Evolutionary conservation across 1,140 invertebrate species (phyloP).

Genomic region (Hycleus cichorii): DNA sequence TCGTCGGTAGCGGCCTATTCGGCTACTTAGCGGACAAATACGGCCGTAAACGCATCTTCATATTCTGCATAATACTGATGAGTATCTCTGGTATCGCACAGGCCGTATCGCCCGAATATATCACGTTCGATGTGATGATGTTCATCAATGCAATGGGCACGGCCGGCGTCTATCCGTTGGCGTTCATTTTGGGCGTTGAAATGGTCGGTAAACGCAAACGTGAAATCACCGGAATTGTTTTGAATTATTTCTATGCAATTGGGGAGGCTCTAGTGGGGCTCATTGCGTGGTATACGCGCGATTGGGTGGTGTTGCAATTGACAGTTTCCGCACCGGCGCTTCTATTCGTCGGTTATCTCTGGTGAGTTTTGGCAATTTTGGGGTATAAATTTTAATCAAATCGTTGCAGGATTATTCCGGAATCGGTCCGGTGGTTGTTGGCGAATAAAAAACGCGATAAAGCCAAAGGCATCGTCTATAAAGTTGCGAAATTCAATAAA

Average conservation of each 20-base stretch:
- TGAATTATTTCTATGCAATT: conserved; percentile 59
- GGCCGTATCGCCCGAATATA: conserved; percentile 48
- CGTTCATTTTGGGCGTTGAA: conserved; percentile 59
- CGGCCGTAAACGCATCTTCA: conserved; percentile 52
- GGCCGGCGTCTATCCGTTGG: conserved; percentile 53
- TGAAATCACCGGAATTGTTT: conserved; percentile 54
- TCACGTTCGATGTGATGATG: conserved; percentile 48
- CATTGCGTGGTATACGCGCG: conserved; percentile 48
- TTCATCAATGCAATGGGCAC: conserved; percentile 53
- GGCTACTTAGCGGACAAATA: conserved; percentile 53
- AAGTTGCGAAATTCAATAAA: conserved; percentile 48
- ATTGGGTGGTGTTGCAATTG: conserved; percentile 55
- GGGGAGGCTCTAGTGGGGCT: conserved; percentile 54
- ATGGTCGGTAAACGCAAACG: conserved; percentile 56
- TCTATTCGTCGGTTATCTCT: conserved; percentile 50
- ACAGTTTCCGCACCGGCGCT: conserved; percentile 49
- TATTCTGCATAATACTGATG: conserved; percentile 50
- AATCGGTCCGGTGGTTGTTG: conserved; percentile 57
- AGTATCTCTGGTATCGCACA: conserved; percentile 47
- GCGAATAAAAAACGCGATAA: conserved; percentile 45
- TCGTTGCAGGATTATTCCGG: conserved; percentile 48
- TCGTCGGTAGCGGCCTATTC: conserved; percentile 49
- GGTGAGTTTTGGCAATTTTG: conserved; percentile 36
- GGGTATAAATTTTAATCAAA: neutral
- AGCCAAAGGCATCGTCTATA: conserved; percentile 47